Conservation (phyloP, 53 echinoderm and acorn worm genomes). For the Echinarachnius parma region DNA sequence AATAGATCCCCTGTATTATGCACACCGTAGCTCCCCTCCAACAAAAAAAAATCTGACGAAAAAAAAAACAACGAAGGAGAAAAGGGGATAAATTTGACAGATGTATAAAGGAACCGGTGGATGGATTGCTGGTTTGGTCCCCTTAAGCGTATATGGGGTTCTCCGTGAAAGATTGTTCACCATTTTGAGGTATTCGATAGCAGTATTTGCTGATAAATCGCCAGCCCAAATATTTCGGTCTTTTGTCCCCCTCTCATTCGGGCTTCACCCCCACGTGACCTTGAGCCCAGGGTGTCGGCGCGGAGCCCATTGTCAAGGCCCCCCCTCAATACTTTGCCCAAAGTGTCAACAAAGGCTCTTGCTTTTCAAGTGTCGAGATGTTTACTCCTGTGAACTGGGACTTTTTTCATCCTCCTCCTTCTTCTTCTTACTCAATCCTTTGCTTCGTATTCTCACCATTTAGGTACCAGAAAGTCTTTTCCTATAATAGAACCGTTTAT, state of each 20-base stretch:
- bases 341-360: conserved; percentile 48
- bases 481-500: too few species aligned
- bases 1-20: too few species aligned
- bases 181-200: conserved; percentile 42
- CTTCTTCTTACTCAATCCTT: background rate
- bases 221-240: conserved; percentile 51
- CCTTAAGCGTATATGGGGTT: too few species aligned
- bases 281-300: conserved; percentile 37
- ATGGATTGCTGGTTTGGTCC: too few species aligned
- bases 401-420: background rate
- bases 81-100: background rate
- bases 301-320: conserved; percentile 29
- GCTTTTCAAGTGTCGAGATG: conserved; percentile 46
- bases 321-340: conserved; percentile 41
- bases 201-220: conserved; percentile 48
- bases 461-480: too few species aligned
- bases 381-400: conserved; percentile 41
- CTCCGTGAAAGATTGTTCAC: conserved; percentile 10
- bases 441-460: conserved; percentile 1
- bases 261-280: conserved; percentile 43
- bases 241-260: conserved; percentile 32
- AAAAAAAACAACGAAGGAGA: background rate
- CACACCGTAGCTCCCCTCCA: too few species aligned
- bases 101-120: too few species aligned
- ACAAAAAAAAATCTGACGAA: background rate